A percentile compares a stretch with the other conserved stretches of the same genome.
These are phyloP conservation scores for Macaria notata DNA, from an alignment of 2,888 invertebrate genomes.

Conservation along the genomic window DNA sequence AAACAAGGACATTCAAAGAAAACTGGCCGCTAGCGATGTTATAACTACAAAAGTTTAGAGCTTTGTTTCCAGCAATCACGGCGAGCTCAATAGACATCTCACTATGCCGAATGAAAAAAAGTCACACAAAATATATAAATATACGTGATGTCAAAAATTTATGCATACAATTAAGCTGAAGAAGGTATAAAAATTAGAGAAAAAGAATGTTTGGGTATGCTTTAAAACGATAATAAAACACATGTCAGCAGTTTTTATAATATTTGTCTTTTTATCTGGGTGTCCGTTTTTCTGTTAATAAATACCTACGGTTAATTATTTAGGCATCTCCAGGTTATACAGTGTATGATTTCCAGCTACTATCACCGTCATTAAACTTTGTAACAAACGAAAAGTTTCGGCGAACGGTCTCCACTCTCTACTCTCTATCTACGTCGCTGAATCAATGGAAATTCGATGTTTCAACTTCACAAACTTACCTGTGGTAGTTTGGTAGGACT, in stretches of 20 bases:
- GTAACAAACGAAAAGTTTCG: slow-evolving; percentile 22
- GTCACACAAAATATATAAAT: too few relatives aligned
- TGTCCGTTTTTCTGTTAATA: too few relatives aligned
- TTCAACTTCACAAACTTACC: slow-evolving; percentile 21
- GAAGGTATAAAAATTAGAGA: too few relatives aligned
- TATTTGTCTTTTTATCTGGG: too few relatives aligned
- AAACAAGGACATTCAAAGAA: neutral
- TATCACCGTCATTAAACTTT: slow-evolving; percentile 18
- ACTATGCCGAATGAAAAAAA: too few relatives aligned
- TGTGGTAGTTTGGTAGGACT: neutral
- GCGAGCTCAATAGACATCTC: too few relatives aligned
- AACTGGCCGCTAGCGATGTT: neutral
- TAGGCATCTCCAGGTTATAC: too few relatives aligned
- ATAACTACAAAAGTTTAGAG: slow-evolving; percentile 6
- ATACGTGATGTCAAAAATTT: neutral
- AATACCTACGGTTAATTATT: too few relatives aligned
- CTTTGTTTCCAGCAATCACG: slow-evolving; percentile 4
- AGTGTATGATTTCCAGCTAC: neutral
- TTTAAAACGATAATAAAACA: too few relatives aligned
- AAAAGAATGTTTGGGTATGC: too few relatives aligned
- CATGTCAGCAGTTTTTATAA: too few relatives aligned
- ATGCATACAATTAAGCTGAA: too few relatives aligned
- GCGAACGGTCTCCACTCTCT: slow-evolving; percentile 6
- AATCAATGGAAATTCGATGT: slow-evolving; percentile 26
- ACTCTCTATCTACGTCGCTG: slow-evolving; percentile 15